Evolutionary conservation across 2,113 vertebrate species (phyloP).

Genomic region (Neogobius melanostomus): DNA sequence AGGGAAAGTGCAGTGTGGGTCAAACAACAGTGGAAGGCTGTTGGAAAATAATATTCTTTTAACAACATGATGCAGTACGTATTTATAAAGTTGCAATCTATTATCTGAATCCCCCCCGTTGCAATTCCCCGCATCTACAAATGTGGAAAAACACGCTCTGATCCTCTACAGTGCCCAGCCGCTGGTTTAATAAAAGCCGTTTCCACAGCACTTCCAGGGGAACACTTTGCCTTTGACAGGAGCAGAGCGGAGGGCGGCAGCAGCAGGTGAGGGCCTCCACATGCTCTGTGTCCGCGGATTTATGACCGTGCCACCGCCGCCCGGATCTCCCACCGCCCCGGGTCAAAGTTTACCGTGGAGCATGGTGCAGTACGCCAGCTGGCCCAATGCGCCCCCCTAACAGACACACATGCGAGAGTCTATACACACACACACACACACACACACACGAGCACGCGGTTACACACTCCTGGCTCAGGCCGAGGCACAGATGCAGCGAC

Average conservation of each 20-base stretch:
- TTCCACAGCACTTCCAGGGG: slow-evolving; percentile 59
- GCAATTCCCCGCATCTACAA: too few species aligned
- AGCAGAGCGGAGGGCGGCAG: slow-evolving; percentile 51
- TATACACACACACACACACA: neutral
- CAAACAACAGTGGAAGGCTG: too few species aligned
- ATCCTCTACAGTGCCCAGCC: neutral
- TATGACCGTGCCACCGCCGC: slow-evolving; percentile 55
- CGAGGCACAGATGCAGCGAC: slow-evolving; percentile 39
- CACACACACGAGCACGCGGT: slow-evolving; percentile 20
- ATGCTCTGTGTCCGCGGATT: slow-evolving; percentile 69
- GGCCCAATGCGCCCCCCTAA: slow-evolving; percentile 59
- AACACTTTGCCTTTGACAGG: slow-evolving; percentile 68
- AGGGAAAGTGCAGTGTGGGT: too few species aligned
- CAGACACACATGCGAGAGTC: slow-evolving; percentile 23
- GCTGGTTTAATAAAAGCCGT: slow-evolving; percentile 36
- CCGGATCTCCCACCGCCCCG: slow-evolving; percentile 50
- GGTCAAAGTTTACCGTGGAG: slow-evolving; percentile 52
- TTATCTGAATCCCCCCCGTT: too few species aligned
- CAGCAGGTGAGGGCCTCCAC: slow-evolving; percentile 71
- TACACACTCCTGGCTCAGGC: slow-evolving; percentile 36
- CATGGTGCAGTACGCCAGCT: slow-evolving; percentile 67
- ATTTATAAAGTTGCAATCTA: too few species aligned
- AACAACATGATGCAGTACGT: too few species aligned
- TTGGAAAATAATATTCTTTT: too few species aligned
- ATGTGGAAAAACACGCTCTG: neutral